Percentiles rank a stretch among this genome's conserved stretches.
Evolutionary conservation across 2,888 invertebrate species (phyloP).

Genomic region (Orthosia incerta): DNA sequence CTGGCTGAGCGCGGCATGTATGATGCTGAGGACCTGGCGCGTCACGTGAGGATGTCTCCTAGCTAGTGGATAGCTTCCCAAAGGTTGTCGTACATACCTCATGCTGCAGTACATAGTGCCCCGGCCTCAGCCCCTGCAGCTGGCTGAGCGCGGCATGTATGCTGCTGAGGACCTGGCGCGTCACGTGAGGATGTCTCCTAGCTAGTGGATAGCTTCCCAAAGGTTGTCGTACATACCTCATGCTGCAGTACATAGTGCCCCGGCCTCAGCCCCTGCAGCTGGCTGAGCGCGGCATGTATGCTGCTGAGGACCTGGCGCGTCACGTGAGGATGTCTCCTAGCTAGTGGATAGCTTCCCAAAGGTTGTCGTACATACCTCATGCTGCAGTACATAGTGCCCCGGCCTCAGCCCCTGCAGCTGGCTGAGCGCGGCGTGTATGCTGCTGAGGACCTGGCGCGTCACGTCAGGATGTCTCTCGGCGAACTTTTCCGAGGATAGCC

Average conservation of each 20-base stretch:
- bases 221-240: too few species aligned
- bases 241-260: too few species aligned
- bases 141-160: constrained; percentile 73
- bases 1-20: constrained; percentile 74
- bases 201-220: too few species aligned
- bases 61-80: too few species aligned
- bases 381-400: constrained; percentile 79
- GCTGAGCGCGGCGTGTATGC: constrained; percentile 68
- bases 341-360: not conserved
- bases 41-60: too few species aligned
- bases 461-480: constrained; percentile 37
- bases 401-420: constrained; percentile 79
- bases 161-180: not conserved
- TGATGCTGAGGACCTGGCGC: not conserved
- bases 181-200: too few species aligned
- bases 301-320: constrained; percentile 50
- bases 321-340: constrained; percentile 44
- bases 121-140: too few species aligned
- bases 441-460: constrained; percentile 47
- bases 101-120: too few species aligned
- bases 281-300: constrained; percentile 71
- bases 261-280: constrained; percentile 70
- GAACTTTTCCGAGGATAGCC: constrained; percentile 48
- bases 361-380: constrained; percentile 74
- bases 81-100: too few species aligned